These are phyloP conservation scores for Oceanites oceanicus DNA, from an alignment of 2,113 vertebrate species.

Conservation along the genomic window DNA sequence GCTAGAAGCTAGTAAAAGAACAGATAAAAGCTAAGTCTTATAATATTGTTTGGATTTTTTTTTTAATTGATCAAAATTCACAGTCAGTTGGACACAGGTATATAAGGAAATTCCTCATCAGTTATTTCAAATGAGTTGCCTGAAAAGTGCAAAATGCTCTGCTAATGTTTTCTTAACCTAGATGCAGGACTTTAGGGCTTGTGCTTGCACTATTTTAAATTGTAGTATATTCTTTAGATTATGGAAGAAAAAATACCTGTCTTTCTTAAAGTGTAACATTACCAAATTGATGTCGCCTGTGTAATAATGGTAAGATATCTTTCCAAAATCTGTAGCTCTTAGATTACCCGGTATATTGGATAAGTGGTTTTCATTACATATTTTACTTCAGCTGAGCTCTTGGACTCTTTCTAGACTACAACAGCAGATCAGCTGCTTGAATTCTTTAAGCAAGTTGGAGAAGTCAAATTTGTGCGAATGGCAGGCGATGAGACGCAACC, in stretches of 20 bases:
- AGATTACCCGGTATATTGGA: not conserved
- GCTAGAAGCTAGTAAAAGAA: not conserved
- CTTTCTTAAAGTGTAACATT: not conserved
- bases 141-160: not conserved
- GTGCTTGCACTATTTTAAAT: not conserved
- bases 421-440: conserved; percentile 92
- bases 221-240: not conserved
- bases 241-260: not conserved
- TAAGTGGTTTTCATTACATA: not conserved
- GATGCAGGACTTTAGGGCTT: not conserved
- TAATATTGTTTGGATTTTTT: not conserved
- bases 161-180: not conserved
- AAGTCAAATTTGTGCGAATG: conserved; percentile 95
- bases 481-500: conserved; percentile 95
- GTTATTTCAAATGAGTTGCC: not conserved
- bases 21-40: not conserved
- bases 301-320: not conserved
- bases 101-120: not conserved
- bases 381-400: not conserved
- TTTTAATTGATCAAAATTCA: not conserved
- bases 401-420: conserved; percentile 77
- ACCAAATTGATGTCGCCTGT: not conserved
- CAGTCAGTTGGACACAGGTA: not conserved
- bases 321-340: not conserved
- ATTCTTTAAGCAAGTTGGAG: conserved; percentile 95